Evolutionary conservation across 2,113 vertebrate species (phyloP).

Genomic region (Accipiter cooperii): DNA sequence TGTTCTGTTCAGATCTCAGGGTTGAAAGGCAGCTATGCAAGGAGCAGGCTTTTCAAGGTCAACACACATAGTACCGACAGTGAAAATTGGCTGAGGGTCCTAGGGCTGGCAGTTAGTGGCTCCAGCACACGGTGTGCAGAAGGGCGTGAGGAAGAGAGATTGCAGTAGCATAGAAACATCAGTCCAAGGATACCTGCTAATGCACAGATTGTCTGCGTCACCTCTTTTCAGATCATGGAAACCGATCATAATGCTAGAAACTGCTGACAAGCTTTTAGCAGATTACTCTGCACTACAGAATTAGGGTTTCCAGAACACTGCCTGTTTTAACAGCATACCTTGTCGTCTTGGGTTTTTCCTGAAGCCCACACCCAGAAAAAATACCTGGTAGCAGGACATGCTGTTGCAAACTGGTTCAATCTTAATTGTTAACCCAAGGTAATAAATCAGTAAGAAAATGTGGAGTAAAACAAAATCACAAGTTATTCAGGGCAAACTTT

Average conservation of each 20-base stretch:
- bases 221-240: neutral
- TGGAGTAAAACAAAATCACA: neutral
- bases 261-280: neutral
- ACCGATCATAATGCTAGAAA: neutral
- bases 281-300: neutral
- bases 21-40: neutral
- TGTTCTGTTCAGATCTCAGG: neutral
- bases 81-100: neutral
- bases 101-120: neutral
- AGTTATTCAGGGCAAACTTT: neutral
- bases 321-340: accelerated
- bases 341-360: neutral
- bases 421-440: neutral
- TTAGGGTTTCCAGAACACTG: neutral
- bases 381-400: neutral
- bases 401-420: neutral
- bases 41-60: neutral
- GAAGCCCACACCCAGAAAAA: neutral
- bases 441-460: neutral
- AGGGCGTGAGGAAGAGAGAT: neutral
- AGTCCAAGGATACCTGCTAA: neutral
- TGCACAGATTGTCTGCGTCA: neutral
- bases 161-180: neutral
- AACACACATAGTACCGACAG: too few species aligned
- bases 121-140: neutral